Conservation (phyloP, 2,888 invertebrate species). For the Andricus quercusramuli region DNA sequence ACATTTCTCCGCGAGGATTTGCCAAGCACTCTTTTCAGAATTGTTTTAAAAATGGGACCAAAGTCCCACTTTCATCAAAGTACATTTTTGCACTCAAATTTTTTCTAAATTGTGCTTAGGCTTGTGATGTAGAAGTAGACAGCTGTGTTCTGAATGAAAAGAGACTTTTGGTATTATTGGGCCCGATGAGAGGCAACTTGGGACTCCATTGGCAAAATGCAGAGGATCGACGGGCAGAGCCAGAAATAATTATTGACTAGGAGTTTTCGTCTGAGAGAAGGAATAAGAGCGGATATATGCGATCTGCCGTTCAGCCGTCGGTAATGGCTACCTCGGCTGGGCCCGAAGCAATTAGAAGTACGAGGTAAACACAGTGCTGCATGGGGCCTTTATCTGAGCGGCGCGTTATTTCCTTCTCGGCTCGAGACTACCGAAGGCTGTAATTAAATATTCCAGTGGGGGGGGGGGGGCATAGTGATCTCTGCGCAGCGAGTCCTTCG, state of each 20-base stretch:
- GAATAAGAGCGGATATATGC: slow-evolving; percentile 46
- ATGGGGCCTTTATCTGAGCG: slow-evolving; percentile 55
- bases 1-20: too few species aligned
- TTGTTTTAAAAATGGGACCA: too few species aligned
- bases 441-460: slow-evolving; percentile 61
- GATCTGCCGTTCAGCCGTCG: slow-evolving; percentile 45
- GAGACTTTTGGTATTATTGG: not conserved
- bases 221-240: slow-evolving; percentile 4
- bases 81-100: too few species aligned
- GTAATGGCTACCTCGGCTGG: slow-evolving; percentile 67
- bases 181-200: not conserved
- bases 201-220: not conserved
- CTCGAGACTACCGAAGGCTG: slow-evolving; percentile 58
- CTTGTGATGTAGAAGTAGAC: slow-evolving; percentile 1
- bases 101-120: too few species aligned
- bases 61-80: too few species aligned
- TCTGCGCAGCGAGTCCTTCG: slow-evolving; percentile 31
- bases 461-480: slow-evolving; percentile 42
- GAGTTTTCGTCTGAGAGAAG: slow-evolving; percentile 52
- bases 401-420: slow-evolving; percentile 72
- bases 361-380: slow-evolving; percentile 76
- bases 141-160: slow-evolving; percentile 19
- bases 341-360: slow-evolving; percentile 75
- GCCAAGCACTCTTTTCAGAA: too few species aligned
- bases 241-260: slow-evolving; percentile 63